Conservation (phyloP, 2,797 vertebrate species). For the Pelobates cultripes region DNA sequence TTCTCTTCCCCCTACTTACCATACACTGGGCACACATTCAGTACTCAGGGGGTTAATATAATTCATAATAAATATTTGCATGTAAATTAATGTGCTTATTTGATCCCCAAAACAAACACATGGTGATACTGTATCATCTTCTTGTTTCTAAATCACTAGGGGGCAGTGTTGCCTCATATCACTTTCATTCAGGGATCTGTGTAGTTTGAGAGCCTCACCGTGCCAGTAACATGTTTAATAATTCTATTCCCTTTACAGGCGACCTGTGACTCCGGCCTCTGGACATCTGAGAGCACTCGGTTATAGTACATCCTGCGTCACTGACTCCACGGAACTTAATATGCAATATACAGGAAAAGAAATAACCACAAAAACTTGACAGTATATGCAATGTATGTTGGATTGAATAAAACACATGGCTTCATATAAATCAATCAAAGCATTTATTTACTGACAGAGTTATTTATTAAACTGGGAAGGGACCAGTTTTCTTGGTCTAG, state of each 20-base stretch:
- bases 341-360: not conserved
- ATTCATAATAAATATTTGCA: no score
- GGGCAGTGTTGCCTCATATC: constrained; percentile 16
- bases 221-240: not conserved
- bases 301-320: constrained; percentile 4
- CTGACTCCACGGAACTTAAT: not conserved
- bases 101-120: no score
- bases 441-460: no score
- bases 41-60: no score
- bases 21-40: no score
- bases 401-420: constrained; percentile 11
- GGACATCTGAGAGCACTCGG: constrained; percentile 24
- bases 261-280: not conserved
- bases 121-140: no score
- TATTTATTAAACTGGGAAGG: no score
- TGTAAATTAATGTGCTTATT: no score
- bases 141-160: constrained; percentile 8
- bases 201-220: not conserved
- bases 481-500: no score
- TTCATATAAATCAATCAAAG: not conserved
- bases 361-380: no score
- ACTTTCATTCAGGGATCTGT: not conserved
- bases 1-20: no score
- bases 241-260: constrained; percentile 13
- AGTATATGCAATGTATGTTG: not conserved